Evolutionary conservation across 2,888 invertebrate genomes (phyloP).

Genomic region (Drosophila meridiana): DNA sequence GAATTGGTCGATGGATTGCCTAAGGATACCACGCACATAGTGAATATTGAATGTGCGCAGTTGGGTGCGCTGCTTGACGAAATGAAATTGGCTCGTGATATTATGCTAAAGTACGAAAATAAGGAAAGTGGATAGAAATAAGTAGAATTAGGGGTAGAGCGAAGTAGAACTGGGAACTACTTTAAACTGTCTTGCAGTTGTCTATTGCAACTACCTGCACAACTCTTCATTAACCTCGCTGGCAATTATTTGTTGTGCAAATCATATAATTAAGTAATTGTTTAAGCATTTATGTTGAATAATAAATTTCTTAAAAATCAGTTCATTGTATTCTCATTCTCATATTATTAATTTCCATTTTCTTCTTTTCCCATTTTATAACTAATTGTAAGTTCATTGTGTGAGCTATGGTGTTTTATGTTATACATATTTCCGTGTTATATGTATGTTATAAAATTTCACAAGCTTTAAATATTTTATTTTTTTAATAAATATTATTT

Average conservation of each 20-base stretch:
- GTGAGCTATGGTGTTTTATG: background rate
- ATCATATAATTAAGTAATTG: background rate
- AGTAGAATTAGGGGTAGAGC: background rate
- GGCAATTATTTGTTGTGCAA: background rate
- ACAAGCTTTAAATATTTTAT: background rate
- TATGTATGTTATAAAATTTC: background rate
- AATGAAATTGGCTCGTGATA: slow-evolving; percentile 78
- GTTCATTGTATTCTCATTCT: background rate
- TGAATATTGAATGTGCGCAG: slow-evolving; percentile 83
- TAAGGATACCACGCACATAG: slow-evolving; percentile 77
- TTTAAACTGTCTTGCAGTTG: background rate
- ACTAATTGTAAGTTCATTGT: background rate
- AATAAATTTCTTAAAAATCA: background rate
- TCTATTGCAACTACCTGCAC: background rate
- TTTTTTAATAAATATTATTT: too few species aligned
- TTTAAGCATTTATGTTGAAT: background rate
- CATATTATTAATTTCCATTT: background rate
- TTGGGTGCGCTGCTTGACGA: slow-evolving; percentile 82
- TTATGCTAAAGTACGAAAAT: slow-evolving; percentile 81
- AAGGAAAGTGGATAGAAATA: slow-evolving; percentile 49
- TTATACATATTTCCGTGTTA: background rate
- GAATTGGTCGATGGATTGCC: slow-evolving; percentile 82
- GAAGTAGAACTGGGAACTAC: background rate
- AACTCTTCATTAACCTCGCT: background rate
- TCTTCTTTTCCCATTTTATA: background rate